These are phyloP conservation scores for Byasa hedistus DNA, from an alignment of 2,888 invertebrate species.

Conservation along the genomic window DNA sequence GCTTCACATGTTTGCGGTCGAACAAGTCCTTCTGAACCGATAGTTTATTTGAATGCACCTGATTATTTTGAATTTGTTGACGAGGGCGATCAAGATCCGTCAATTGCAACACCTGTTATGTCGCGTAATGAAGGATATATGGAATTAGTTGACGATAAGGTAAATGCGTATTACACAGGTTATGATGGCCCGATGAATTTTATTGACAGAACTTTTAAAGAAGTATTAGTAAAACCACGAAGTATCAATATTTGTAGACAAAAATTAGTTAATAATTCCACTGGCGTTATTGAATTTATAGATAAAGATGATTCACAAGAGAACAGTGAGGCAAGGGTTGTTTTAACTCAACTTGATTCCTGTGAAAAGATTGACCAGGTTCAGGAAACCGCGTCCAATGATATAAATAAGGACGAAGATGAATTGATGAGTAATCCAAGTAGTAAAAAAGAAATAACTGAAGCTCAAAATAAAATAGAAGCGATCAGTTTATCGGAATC, in stretches of 20 bases:
- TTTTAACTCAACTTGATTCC: conserved; percentile 41
- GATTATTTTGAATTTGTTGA: conserved; percentile 93
- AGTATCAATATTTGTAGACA: conserved; percentile 34
- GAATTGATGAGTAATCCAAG: conserved; percentile 32
- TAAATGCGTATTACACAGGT: conserved; percentile 59
- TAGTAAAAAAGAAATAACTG: conserved; percentile 37
- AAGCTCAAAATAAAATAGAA: conserved; percentile 47
- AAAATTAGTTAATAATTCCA: conserved; percentile 29
- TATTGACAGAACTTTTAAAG: conserved; percentile 73
- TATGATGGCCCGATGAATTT: conserved; percentile 79
- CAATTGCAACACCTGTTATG: conserved; percentile 77
- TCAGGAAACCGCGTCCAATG: neutral
- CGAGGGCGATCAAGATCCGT: conserved; percentile 89
- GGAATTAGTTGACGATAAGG: conserved; percentile 71
- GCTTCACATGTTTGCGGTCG: conserved; percentile 71
- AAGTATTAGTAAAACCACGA: conserved; percentile 58
- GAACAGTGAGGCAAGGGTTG: conserved; percentile 33
- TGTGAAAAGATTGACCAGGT: conserved; percentile 42
- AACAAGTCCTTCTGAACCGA: conserved; percentile 51
- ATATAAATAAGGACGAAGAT: conserved; percentile 25
- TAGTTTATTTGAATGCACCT: conserved; percentile 78
- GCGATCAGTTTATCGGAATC: conserved; percentile 56
- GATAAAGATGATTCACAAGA: conserved; percentile 40
- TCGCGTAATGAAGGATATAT: conserved; percentile 67
- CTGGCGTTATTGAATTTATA: conserved; percentile 39